Base-by-base conservation (phyloP, 2,113 vertebrate genomes). In the Xiphophorus hellerii region DNA sequence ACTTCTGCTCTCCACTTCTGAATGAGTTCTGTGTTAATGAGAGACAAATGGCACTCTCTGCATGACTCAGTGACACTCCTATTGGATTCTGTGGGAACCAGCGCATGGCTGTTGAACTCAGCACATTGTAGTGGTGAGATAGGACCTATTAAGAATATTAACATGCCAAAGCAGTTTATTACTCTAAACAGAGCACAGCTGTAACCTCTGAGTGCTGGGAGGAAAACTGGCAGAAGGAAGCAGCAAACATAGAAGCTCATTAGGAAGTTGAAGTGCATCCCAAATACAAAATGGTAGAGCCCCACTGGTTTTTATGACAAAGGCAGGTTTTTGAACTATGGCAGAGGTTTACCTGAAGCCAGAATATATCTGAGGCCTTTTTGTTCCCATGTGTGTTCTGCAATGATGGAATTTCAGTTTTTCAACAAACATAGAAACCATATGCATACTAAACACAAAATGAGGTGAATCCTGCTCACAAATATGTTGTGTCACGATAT, bases 71-170 rank as follows among this genome's bases (percentile, higher is more conserved):
- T 27, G 74, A 76, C 74, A 65, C 69, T 76, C 44, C 71, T 22
- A 11, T 63, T 68, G 60, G 65, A 81, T 71, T 44, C 68, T 28
- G 14, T 64, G 69, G 69, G 69, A 83, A 76, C 54, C 51, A 35
- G 44, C 27, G 73, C 80, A 70, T 66, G 62, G 66, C 68, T 79
- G 58, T 48, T 83, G 90, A 88, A 73, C 42, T 88, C 84, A 88
- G 87, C 81, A 65, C 54, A 62, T 63, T 51, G 17, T 61, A 39
- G 63, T 14, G 20, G 54, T 88, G 86, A 93, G 86, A 88, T 88
- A 71, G 89, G 76, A 61, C 69, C 69, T 65, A 54, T 64, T 58
- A 69, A 62, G 25, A 68, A 69, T 42, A 9, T 60, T 65, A 73
- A 78, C 42, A 68, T 67, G 66, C 71, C 78, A 79, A 69, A 77